These are phyloP conservation scores for Hippoglossus stenolepis DNA, from an alignment of 2,113 vertebrate species.

Conservation along the genomic window DNA sequence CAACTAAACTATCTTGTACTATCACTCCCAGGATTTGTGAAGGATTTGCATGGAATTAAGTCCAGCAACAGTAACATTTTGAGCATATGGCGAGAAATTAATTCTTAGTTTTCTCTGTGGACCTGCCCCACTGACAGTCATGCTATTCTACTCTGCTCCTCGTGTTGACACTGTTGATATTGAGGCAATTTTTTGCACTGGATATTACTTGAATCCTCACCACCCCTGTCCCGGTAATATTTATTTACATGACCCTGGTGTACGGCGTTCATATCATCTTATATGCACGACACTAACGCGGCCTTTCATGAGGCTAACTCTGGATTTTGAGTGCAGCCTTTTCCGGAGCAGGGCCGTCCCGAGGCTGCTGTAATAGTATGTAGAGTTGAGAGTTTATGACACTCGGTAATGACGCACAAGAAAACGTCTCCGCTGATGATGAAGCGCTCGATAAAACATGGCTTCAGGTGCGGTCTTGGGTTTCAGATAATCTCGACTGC, in stretches of 20 bases:
- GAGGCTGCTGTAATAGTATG: constrained; percentile 2
- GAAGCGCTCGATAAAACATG: constrained; percentile 63
- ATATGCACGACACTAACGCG: constrained; percentile 11
- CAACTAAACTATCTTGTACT: not conserved
- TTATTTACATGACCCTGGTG: constrained; percentile 24
- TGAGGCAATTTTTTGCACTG: not conserved
- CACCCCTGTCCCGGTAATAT: constrained; percentile 3
- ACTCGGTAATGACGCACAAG: constrained; percentile 3
- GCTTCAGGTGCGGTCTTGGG: constrained; percentile 43
- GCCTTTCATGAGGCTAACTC: not conserved
- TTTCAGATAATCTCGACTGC: constrained; percentile 43
- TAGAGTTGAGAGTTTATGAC: constrained; percentile 39
- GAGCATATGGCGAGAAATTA: not conserved
- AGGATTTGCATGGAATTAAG: not conserved
- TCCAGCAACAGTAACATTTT: not conserved
- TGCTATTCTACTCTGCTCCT: not conserved
- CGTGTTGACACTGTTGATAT: constrained; percentile 5
- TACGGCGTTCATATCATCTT: constrained; percentile 8
- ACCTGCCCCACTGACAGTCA: not conserved
- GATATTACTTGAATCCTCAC: constrained; percentile 10
- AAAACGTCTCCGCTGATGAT: constrained; percentile 62
- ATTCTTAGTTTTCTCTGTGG: not conserved
- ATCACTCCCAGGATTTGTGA: not conserved
- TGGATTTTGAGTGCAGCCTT: constrained; percentile 1
- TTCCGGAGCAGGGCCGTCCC: constrained; percentile 22